Evolutionary conservation across 2,888 invertebrate species (phyloP).

Genomic region (Tuta absoluta): DNA sequence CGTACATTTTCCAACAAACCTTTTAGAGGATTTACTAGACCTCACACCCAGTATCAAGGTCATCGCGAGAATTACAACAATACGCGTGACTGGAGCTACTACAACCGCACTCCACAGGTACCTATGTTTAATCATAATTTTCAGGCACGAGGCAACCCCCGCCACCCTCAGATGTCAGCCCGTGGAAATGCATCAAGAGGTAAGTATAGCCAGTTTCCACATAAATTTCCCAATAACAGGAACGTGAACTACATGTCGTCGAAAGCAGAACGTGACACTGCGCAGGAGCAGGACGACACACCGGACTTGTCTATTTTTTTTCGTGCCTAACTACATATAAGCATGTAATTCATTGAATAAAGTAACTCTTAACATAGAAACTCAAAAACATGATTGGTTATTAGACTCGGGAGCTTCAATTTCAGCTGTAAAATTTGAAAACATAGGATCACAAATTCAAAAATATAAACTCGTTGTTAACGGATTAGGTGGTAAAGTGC

Average conservation of each 20-base stretch:
- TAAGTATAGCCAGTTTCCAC: not conserved
- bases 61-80: not conserved
- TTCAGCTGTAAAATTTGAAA: not conserved
- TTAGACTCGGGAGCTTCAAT: conserved; percentile 5
- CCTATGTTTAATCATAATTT: not conserved
- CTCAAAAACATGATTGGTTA: not conserved
- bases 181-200: conserved; percentile 1
- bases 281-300: not conserved
- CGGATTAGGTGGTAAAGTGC: conserved; percentile 25
- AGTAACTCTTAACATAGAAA: not conserved
- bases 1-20: too few species aligned
- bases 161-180: not conserved
- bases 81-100: not conserved
- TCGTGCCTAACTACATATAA: not conserved
- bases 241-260: not conserved
- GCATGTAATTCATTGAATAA: not conserved
- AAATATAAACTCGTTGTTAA: not conserved
- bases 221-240: not conserved
- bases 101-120: not conserved
- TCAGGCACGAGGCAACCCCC: not conserved
- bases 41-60: not conserved
- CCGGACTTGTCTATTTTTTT: conserved; percentile 6
- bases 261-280: not conserved
- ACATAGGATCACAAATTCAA: not conserved
- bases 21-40: too few species aligned